Percentiles rank a stretch among this genome's conserved stretches.
These are phyloP conservation scores for Choloepus hoffmanni DNA, from an alignment of 2,113 vertebrate species.

Conservation along the genomic window DNA sequence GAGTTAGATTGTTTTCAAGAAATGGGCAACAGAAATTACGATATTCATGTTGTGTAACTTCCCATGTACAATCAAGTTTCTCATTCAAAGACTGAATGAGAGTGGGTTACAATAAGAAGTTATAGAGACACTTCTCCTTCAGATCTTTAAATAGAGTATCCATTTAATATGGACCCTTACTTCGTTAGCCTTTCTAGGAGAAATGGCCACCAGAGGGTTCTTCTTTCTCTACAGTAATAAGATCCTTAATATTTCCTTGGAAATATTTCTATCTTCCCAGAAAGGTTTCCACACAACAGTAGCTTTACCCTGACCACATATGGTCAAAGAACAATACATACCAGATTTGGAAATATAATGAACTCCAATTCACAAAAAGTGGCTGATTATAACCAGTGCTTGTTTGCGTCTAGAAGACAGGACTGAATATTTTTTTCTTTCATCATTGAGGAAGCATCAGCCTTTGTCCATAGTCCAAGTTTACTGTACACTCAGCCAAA, in stretches of 20 bases:
- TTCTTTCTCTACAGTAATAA: not conserved
- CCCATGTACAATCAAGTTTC: not conserved
- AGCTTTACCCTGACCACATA: slow-evolving; percentile 48
- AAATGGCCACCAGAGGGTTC: not conserved
- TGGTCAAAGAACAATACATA: slow-evolving; percentile 22
- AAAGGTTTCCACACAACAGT: slow-evolving; percentile 37
- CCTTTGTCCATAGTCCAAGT: slow-evolving; percentile 73
- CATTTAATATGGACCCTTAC: not conserved
- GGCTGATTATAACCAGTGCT: slow-evolving; percentile 72
- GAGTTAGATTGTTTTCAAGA: not conserved
- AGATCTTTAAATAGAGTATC: not conserved
- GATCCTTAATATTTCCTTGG: not conserved
- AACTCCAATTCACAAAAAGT: slow-evolving; percentile 61
- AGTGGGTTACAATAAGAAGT: not conserved
- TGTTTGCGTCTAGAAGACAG: slow-evolving; percentile 79
- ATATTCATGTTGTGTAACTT: not conserved
- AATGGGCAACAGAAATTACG: not conserved
- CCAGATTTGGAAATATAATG: slow-evolving; percentile 75
- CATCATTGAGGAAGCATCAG: slow-evolving; percentile 71
- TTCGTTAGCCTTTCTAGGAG: not conserved
- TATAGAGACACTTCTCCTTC: not conserved
- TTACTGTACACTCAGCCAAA: slow-evolving; percentile 79
- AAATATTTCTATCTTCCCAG: slow-evolving; percentile 35
- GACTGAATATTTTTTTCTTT: slow-evolving; percentile 63
- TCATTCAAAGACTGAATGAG: not conserved